phyloP scores from a whole-genome alignment of 2,797 vertebrate genomes.

The Coregonus sp. region DNA sequence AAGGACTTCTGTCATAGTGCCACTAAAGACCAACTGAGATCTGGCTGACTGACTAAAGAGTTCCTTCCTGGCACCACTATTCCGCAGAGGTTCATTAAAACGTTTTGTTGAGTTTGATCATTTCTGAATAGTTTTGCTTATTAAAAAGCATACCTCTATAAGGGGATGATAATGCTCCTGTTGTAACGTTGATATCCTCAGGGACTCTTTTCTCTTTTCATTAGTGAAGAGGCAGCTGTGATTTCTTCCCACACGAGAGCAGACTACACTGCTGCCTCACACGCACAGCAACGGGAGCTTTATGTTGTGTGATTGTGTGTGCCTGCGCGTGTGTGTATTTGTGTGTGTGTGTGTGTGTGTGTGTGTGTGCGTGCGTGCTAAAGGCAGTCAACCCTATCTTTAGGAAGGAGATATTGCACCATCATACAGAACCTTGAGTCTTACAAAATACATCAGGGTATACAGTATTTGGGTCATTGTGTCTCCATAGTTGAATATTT shows the following conservation, averaged over 20 bases:
- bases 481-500: not conserved
- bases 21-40: not conserved
- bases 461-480: not conserved
- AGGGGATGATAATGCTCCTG: not conserved
- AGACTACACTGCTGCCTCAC: not conserved
- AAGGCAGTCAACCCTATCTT: not conserved
- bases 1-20: not conserved
- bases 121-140: not conserved
- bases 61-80: not conserved
- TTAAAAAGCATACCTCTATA: not conserved
- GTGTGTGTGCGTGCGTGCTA: no score
- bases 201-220: constrained; percentile 1
- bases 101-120: not conserved
- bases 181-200: not conserved
- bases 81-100: not conserved
- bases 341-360: no score
- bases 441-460: not conserved
- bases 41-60: not conserved
- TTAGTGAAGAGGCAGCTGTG: not conserved
- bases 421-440: not conserved
- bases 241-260: not conserved
- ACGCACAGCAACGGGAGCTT: not conserved
- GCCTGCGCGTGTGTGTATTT: not conserved
- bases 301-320: not conserved
- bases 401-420: no score